Evolutionary conservation across 2,797 vertebrate species (phyloP).

Genomic region (Sebastes nivosus): DNA sequence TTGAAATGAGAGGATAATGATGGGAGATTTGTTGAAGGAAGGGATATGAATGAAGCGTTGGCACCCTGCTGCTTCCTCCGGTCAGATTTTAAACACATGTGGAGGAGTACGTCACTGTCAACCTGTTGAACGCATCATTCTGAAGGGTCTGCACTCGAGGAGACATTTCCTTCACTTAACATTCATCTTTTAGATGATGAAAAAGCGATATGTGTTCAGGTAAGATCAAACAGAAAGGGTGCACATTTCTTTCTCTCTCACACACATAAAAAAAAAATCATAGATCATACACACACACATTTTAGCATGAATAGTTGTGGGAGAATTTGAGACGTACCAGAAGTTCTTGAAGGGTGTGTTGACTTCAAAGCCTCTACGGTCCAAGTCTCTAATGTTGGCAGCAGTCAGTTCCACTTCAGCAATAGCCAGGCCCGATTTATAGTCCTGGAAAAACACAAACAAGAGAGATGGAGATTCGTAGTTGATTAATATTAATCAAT

Average conservation of each 20-base stretch:
- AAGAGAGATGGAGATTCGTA: not conserved
- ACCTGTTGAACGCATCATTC: conserved; percentile 13
- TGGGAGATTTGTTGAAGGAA: not conserved
- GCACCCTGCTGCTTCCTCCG: not conserved
- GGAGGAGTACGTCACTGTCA: not conserved
- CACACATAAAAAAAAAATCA: not conserved
- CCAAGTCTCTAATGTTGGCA: conserved; percentile 89
- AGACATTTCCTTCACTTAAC: conserved; percentile 2
- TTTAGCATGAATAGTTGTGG: not conserved
- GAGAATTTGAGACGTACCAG: conserved; percentile 81
- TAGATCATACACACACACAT: not conserved
- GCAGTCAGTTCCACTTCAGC: conserved; percentile 90
- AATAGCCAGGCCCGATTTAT: conserved; percentile 89
- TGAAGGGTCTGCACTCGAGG: not conserved
- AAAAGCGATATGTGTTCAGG: not conserved
- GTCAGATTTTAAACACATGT: conserved; percentile 7
- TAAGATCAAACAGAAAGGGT: conserved; percentile 1
- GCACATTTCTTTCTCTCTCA: not conserved
- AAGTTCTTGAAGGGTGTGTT: conserved; percentile 96
- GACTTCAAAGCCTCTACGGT: conserved; percentile 92
- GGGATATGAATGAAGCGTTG: not conserved
- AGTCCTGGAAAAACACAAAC: conserved; percentile 83
- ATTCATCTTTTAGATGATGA: conserved; percentile 14
- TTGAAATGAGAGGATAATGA: conserved; percentile 16
- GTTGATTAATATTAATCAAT: not conserved